Base-by-base conservation (phyloP, 1,140 invertebrate species). In the Latrodectus geometricus region DNA sequence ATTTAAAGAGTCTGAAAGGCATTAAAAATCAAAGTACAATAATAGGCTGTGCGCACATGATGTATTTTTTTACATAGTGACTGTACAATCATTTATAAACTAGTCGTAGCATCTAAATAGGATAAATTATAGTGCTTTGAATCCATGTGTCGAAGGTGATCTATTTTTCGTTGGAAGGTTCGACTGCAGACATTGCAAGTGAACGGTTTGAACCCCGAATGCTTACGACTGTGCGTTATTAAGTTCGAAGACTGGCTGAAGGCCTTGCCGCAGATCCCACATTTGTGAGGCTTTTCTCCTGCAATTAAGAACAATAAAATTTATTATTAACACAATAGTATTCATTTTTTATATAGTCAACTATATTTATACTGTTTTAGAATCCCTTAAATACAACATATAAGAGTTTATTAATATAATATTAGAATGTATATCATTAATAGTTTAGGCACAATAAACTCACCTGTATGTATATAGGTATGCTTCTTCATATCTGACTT, bases 161-260 rank as follows among this genome's bases (percentile, higher is more conserved):
- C 97, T 35, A 98, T 97, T 84, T 93, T 93, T 14, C 93, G 79
- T 87, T 93, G 97, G 91, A 99, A 99, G 7, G 97, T 95, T 78
- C 96, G 93, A n/a, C 96, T 96, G 92, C 98, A 99, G 8, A 96
- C 92, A 89, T 96, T 95, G 91, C 98, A 99, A 0, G 96, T 94
- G 92, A 99, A 99, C 3, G 97, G 97, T 91, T 99, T 99, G 93
- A 97, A 99, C 8, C 95, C 95, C 0, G 97, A 99, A 92, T 99
- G 98, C 92, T 99, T 99, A 69, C 98, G 93, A 72, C 96, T 97
- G 91, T 99, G 98, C 3, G 98, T 99, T 91, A 99, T 99, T 77
- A 99, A 94, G 92, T 99, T 99, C 69, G 98, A 99, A 88, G 97
- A 98, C 92, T 99, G 98, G 88, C 97, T 95, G 90, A 96, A 95